Percentiles rank a stretch among this genome's conserved stretches.
Conservation (phyloP, 1,140 invertebrate species). For the Penaeus indicus region DNA sequence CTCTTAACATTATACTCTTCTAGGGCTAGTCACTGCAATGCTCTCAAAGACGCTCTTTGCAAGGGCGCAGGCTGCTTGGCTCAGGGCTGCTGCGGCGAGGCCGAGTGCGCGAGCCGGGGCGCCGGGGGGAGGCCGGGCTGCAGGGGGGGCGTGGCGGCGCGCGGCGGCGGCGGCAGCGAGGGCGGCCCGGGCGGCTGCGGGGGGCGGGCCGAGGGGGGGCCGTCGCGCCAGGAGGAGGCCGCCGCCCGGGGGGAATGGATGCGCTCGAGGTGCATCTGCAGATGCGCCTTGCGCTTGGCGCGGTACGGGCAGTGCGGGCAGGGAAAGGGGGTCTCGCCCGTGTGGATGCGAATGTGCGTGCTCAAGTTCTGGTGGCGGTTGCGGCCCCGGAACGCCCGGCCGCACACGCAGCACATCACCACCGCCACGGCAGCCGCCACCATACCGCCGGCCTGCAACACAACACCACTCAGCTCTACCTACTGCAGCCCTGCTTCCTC, state of each 20-base stretch:
- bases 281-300: conserved; percentile 64
- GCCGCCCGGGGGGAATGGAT: conserved; percentile 45
- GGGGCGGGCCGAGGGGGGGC: conserved; percentile 26
- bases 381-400: conserved; percentile 61
- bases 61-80: too few relatives aligned
- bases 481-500: conserved; percentile 13
- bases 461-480: conserved; percentile 60
- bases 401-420: conserved; percentile 62
- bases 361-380: conserved; percentile 66
- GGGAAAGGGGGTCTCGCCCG: conserved; percentile 73
- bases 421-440: conserved; percentile 49
- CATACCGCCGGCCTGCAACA: conserved; percentile 57
- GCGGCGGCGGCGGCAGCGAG: conserved; percentile 16
- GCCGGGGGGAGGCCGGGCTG: not conserved
- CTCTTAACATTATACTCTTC: too few relatives aligned
- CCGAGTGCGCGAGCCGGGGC: conserved; percentile 1
- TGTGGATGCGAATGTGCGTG: conserved; percentile 70
- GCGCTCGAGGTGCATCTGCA: conserved; percentile 61
- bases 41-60: too few relatives aligned
- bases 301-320: conserved; percentile 72
- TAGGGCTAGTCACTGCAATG: too few relatives aligned
- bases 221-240: conserved; percentile 4
- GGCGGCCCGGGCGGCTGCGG: conserved; percentile 38
- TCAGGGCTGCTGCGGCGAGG: conserved; percentile 41
- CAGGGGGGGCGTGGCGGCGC: not conserved